Percentiles rank a stretch among this genome's conserved stretches.
These are phyloP conservation scores for Eilema caniola DNA, from an alignment of 2,888 invertebrate genomes.

Conservation along the genomic window DNA sequence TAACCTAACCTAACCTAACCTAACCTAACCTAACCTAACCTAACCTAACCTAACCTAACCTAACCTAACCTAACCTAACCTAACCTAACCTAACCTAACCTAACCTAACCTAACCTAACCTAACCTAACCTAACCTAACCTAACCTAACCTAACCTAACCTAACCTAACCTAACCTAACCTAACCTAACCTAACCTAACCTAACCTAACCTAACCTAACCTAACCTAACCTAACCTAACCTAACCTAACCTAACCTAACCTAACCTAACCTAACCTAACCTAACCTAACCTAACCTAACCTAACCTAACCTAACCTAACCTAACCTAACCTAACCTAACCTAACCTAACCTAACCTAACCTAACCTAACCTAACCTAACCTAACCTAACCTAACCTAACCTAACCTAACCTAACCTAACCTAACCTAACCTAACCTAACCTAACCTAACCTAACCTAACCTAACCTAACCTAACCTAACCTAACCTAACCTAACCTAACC, in stretches of 20 bases:
- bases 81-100: conserved; percentile 42
- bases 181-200: conserved; percentile 50
- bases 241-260: conserved; percentile 47
- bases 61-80: conserved; percentile 44
- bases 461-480: conserved; percentile 39
- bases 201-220: conserved; percentile 50
- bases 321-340: conserved; percentile 43
- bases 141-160: conserved; percentile 49
- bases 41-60: conserved; percentile 52
- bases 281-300: conserved; percentile 43
- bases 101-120: conserved; percentile 47
- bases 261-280: conserved; percentile 47
- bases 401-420: conserved; percentile 42
- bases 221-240: conserved; percentile 49
- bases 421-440: conserved; percentile 42
- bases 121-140: conserved; percentile 45
- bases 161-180: conserved; percentile 51
- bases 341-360: conserved; percentile 42
- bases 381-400: conserved; percentile 36
- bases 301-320: conserved; percentile 41
- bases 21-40: conserved; percentile 53
- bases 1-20: conserved; percentile 41
- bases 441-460: conserved; percentile 41
- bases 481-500: conserved; percentile 37
- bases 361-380: conserved; percentile 44